A percentile compares a stretch with the other conserved stretches of the same genome.
Evolutionary conservation across 2,888 invertebrate genomes (phyloP).

Genomic region (Biston stratarius): DNA sequence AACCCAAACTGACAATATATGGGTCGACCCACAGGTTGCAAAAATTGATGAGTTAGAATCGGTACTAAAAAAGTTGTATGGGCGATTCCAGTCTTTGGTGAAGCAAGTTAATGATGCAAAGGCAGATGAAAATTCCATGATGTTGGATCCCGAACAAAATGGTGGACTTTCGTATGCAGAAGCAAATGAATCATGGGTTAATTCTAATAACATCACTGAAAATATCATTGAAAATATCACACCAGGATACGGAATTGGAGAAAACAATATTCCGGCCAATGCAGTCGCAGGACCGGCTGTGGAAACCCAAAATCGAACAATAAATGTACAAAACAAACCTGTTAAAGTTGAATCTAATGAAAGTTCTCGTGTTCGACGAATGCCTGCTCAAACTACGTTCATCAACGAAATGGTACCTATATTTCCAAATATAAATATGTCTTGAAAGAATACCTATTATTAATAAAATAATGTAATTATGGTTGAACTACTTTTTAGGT

Average conservation of each 20-base stretch:
- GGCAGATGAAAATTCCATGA: constrained; percentile 33
- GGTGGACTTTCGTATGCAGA: constrained; percentile 40
- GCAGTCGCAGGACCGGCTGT: constrained; percentile 12
- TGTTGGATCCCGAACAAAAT: constrained; percentile 48
- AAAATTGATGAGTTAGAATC: constrained; percentile 60
- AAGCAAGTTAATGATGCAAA: constrained; percentile 41
- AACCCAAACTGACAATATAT: constrained; percentile 60
- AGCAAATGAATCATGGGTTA: constrained; percentile 42
- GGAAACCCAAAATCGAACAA: constrained; percentile 21
- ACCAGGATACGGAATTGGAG: constrained; percentile 27
- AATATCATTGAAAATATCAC: constrained; percentile 30
- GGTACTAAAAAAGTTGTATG: constrained; percentile 54
- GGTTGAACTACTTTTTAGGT: constrained; percentile 52
- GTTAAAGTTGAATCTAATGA: constrained; percentile 46
- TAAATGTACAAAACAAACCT: constrained; percentile 23
- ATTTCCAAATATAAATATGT: not conserved
- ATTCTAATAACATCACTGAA: constrained; percentile 33
- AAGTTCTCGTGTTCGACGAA: constrained; percentile 60
- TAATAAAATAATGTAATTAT: not conserved
- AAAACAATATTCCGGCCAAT: constrained; percentile 23
- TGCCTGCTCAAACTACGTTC: constrained; percentile 69
- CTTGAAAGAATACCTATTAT: not conserved
- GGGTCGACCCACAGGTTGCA: constrained; percentile 40
- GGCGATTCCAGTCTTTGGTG: constrained; percentile 52
- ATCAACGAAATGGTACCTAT: constrained; percentile 59